Evolutionary conservation across 2,113 vertebrate genomes (phyloP), one percentile per base, ranked within the genome.

Genomic region (Sebastes schlegelii): DNA sequence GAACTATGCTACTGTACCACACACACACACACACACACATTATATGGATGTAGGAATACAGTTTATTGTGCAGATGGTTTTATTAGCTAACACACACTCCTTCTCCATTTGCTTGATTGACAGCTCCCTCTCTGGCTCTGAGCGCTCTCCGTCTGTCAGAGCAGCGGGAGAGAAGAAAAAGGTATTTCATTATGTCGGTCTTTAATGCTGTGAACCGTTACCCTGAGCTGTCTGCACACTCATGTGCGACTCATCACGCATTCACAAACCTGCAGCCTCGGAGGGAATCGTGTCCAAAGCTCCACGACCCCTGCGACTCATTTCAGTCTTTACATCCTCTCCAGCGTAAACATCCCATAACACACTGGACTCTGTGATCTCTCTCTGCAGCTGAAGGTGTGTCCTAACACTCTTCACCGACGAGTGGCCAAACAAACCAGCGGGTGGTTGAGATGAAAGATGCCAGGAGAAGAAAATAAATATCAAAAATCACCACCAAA

Each of bases 121-220:
- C 73, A 69, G 77, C 57, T 83, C 55, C 23, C 23, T 66, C n/a
- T 8, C 61, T 26, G 51, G 49, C 77, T 77, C 66, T 79, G 71
- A 81, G 65, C 6, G 9, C 0, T 11, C 61, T 72, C 72, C 48
- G 43, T 84, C 69, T 74, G 81, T 76, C 57, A 43, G 67, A 82
- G 60, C 71, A 80, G 65, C 23, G 46, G 54, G 26, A 65, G n/a
- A 54, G 54, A 79, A 71, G 76, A 19, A 86, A 69, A 45, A 42
- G 52, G 23, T 74, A 57, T 86, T 82, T 84, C 49, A 88, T 88
- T 82, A 82, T 62, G 45, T 19, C n/a, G 45, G 51, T 46, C 34
- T 63, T 76, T 63, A 63, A 46, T 51, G 45, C 63, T 45, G n/a
- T 45, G 61, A 45, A 76, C 52, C 48, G 64, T 68, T 48, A 17